These are phyloP conservation scores for Gallinago nigripennis DNA, from an alignment of 2,797 vertebrate species.

Conservation along the genomic window DNA sequence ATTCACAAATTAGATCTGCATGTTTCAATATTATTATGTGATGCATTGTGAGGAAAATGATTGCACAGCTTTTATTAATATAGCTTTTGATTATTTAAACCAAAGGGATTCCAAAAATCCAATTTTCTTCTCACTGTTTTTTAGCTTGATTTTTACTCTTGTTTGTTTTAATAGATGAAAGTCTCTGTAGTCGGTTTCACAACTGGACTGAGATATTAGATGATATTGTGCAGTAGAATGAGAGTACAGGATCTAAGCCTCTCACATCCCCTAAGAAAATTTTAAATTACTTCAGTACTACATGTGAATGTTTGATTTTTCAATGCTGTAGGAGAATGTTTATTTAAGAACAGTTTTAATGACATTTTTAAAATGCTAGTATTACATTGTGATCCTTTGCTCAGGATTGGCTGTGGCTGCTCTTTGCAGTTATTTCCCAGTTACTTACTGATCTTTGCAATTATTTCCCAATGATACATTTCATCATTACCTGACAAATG, in stretches of 20 bases:
- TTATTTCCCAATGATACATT: not conserved
- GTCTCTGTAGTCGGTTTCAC: not conserved
- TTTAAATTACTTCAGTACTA: not conserved
- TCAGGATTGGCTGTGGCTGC: not conserved
- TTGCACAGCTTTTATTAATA: not conserved
- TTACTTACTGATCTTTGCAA: not conserved
- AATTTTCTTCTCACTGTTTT: not conserved
- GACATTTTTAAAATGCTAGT: not conserved
- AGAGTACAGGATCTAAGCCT: not conserved
- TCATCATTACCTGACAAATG: not conserved
- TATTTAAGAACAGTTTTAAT: not conserved
- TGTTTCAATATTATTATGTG: not conserved
- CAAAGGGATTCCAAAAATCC: not conserved
- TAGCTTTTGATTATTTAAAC: not conserved
- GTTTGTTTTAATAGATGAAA: not conserved
- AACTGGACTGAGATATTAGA: not conserved
- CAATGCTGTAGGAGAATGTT: not conserved
- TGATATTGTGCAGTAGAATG: not conserved
- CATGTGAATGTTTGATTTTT: not conserved
- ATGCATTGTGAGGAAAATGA: not conserved
- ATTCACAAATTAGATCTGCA: not conserved
- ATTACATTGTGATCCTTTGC: not conserved
- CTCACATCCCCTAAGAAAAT: not conserved
- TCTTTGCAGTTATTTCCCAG: not conserved
- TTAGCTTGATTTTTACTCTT: not conserved